Evolutionary conservation across 2,888 invertebrate genomes (phyloP).

Genomic region (Onchidella celtica): DNA sequence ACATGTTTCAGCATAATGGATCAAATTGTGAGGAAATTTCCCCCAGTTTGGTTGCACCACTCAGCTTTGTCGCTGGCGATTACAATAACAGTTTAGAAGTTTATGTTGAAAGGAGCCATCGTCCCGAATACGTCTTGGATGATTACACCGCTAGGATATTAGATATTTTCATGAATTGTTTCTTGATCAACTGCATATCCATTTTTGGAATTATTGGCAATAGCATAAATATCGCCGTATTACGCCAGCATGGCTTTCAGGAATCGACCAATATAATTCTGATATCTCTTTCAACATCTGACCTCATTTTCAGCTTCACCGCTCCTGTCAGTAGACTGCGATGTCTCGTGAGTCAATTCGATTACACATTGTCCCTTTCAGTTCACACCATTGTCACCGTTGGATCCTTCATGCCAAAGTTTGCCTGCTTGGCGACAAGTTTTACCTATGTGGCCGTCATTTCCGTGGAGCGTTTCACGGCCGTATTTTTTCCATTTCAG

Average conservation of each 20-base stretch:
- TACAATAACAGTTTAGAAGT: no score
- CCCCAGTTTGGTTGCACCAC: no score
- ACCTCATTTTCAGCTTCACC: conserved; percentile 3
- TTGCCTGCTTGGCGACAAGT: neutral
- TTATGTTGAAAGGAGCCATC: no score
- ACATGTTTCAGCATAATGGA: no score
- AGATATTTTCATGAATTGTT: conserved; percentile 18
- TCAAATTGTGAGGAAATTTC: no score
- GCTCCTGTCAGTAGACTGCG: conserved; percentile 1
- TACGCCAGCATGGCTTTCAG: conserved; percentile 9
- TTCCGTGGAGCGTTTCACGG: conserved; percentile 15
- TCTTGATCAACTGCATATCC: conserved; percentile 2
- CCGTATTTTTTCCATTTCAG: conserved; percentile 24
- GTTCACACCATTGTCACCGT: conserved; percentile 10
- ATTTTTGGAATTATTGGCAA: conserved; percentile 24
- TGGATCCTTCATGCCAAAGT: conserved; percentile 18
- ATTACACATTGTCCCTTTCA: neutral
- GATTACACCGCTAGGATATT: neutral
- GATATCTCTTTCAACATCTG: neutral
- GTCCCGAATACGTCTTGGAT: neutral
- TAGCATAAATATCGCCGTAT: conserved; percentile 18
- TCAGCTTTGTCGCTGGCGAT: no score
- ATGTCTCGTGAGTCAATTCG: neutral
- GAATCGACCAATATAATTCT: conserved; percentile 31
- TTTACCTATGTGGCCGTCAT: conserved; percentile 2